phyloP scores from a whole-genome alignment of 92 coral and sea anemone genomes.

The Metridium senile region DNA sequence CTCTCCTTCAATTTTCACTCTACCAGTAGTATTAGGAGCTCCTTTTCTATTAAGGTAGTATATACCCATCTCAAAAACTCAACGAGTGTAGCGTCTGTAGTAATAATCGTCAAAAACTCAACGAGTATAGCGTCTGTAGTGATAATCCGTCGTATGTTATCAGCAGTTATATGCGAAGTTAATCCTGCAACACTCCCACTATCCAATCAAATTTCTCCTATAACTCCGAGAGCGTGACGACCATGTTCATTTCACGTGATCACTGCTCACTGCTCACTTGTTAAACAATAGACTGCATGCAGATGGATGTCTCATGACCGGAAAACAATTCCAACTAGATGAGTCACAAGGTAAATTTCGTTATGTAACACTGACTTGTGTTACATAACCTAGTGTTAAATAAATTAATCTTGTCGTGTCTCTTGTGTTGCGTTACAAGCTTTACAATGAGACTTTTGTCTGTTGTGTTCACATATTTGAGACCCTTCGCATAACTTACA shows the following conservation, averaged over 20 bases:
- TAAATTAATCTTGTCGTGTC: constrained; percentile 16
- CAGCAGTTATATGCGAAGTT: constrained; percentile 19
- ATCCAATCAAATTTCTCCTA: constrained; percentile 36
- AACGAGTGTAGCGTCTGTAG: constrained; percentile 13
- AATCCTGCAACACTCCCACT: constrained; percentile 19
- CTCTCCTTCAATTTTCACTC: not conserved
- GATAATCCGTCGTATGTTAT: constrained; percentile 20
- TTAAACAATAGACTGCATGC: not conserved
- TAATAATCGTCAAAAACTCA: constrained; percentile 10
- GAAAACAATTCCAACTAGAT: not conserved
- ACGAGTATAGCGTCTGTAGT: constrained; percentile 20
- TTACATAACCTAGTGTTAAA: not conserved
- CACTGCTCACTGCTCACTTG: constrained; percentile 11
- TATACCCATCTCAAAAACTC: constrained; percentile 5
- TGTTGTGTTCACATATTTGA: constrained; percentile 52
- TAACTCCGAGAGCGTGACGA: constrained; percentile 28
- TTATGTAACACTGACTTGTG: not conserved
- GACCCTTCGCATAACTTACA: constrained; percentile 45
- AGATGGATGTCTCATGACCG: not conserved
- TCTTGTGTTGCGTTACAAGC: constrained; percentile 30
- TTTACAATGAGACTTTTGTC: constrained; percentile 44
- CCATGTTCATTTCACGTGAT: constrained; percentile 20
- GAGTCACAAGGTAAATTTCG: not conserved
- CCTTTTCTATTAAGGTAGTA: not conserved
- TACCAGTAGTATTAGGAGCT: not conserved